Conservation (phyloP, 35 echinoderm and acorn worm genomes). For the Antedon bifida region DNA sequence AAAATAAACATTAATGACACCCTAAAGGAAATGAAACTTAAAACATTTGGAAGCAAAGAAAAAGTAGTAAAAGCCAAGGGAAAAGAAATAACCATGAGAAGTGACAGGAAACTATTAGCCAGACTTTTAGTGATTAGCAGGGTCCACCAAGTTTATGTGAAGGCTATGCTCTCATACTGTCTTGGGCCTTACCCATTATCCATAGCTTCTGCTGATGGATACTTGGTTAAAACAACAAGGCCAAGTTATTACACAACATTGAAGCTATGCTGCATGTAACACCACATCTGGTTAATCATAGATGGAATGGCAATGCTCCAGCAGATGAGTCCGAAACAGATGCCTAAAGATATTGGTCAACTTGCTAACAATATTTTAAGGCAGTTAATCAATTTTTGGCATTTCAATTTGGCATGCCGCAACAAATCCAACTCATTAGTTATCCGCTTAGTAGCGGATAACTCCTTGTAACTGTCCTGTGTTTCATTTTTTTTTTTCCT, state of each 20-base stretch:
- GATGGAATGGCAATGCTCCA: conserved; percentile 31
- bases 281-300: conserved; percentile 17
- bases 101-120: conserved; percentile 9
- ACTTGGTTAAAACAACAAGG: conserved; percentile 36
- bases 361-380: conserved; percentile 16
- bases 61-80: conserved; percentile 19
- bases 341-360: neutral
- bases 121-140: conserved; percentile 31
- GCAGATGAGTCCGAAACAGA: neutral
- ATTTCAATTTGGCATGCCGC: no score
- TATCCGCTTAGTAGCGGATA: no score
- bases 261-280: neutral
- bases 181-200: conserved; percentile 30
- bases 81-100: conserved; percentile 1
- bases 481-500: no score
- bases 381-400: no score
- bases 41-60: conserved; percentile 22
- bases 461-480: no score
- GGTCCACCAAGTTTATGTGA: conserved; percentile 21
- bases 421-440: no score
- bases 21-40: conserved; percentile 26
- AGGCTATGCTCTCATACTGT: conserved; percentile 13
- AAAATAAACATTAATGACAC: conserved; percentile 3
- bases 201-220: conserved; percentile 20
- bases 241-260: conserved; percentile 17